Conservation (phyloP, 2,113 vertebrate species). For the Dicrurus megarhynchus region DNA sequence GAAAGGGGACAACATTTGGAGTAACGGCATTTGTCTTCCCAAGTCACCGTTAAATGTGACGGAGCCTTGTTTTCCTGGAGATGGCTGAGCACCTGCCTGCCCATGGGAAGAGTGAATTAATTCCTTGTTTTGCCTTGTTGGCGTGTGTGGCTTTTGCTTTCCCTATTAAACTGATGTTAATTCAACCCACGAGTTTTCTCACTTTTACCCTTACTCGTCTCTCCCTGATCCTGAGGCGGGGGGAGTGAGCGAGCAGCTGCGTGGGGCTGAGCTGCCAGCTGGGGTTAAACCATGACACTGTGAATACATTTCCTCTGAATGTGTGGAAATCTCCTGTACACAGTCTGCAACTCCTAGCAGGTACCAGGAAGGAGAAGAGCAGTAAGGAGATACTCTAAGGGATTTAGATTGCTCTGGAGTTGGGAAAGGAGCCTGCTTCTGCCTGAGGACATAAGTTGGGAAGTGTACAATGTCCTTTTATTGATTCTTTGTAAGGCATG, state of each 20-base stretch:
- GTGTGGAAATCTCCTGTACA: neutral
- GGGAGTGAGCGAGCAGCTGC: rapidly evolving
- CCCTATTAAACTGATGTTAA: neutral
- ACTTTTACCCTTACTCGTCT: neutral
- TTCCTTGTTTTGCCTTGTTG: neutral
- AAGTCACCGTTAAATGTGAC: neutral
- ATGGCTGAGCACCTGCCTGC: neutral
- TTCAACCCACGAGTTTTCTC: rapidly evolving
- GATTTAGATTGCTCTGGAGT: neutral
- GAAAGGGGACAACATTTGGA: neutral
- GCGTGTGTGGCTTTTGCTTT: neutral
- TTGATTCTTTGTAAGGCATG: neutral
- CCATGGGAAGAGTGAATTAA: neutral
- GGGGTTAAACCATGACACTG: neutral
- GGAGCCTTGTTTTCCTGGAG: neutral
- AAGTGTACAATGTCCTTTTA: neutral
- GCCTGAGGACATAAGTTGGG: neutral
- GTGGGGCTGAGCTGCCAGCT: neutral
- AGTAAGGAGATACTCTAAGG: neutral
- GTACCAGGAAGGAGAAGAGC: neutral
- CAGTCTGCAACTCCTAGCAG: neutral
- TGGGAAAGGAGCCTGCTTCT: neutral
- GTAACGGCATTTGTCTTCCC: neutral
- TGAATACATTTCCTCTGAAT: neutral
- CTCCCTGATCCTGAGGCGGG: rapidly evolving